phyloP scores from a whole-genome alignment of 2,797 vertebrate genomes.

The Ataeniobius toweri region DNA sequence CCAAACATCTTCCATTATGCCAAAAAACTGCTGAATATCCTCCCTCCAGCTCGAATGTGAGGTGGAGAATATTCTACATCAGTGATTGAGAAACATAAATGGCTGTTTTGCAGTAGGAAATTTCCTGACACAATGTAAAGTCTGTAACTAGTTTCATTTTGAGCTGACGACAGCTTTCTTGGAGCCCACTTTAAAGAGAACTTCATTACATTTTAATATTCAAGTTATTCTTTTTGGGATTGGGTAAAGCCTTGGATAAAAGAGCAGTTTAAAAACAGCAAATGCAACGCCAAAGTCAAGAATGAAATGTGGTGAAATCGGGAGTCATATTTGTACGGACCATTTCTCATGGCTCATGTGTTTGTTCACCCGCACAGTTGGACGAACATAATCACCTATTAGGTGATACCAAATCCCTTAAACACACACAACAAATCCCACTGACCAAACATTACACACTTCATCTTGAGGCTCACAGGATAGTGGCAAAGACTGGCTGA shows the following conservation, averaged over 20 bases:
- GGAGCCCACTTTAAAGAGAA: background rate
- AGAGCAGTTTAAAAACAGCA: background rate
- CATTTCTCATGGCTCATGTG: constrained; percentile 33
- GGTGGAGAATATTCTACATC: background rate
- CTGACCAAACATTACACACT: constrained; percentile 68
- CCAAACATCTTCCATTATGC: background rate
- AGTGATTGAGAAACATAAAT: background rate
- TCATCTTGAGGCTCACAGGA: constrained; percentile 5
- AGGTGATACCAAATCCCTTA: constrained; percentile 37
- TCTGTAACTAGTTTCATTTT: background rate
- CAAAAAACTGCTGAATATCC: background rate
- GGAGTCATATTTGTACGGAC: constrained; percentile 18
- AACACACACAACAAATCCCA: constrained; percentile 56
- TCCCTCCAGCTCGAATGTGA: background rate
- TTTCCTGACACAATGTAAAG: background rate
- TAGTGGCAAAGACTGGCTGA: constrained; percentile 16
- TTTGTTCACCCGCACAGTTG: constrained; percentile 46
- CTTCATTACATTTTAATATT: background rate
- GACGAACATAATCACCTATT: constrained; percentile 39
- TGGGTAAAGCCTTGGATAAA: background rate
- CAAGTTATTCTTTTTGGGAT: background rate
- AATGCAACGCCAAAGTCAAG: constrained; percentile 35
- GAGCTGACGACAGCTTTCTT: background rate
- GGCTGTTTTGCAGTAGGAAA: constrained; percentile 3
- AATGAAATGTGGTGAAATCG: constrained; percentile 4